These are phyloP conservation scores for Adoxophyes honmai DNA, from an alignment of 1,140 invertebrate species.

Conservation along the genomic window DNA sequence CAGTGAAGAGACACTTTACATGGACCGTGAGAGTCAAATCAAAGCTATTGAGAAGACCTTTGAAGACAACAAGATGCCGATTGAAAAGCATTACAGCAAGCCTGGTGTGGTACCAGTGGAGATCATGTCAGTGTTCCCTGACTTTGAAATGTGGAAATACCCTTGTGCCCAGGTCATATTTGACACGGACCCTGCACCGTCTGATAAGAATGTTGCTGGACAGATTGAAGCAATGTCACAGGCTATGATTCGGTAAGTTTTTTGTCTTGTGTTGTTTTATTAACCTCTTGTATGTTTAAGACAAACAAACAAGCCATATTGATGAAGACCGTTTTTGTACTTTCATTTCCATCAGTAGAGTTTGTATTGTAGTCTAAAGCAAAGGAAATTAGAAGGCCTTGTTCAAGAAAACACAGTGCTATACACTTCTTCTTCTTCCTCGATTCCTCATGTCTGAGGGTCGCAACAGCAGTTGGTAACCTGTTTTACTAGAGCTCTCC, in stretches of 20 bases:
- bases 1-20: slow-evolving; percentile 96
- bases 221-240: slow-evolving; percentile 99
- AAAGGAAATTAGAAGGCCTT: no score
- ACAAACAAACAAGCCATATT: no score
- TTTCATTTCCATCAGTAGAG: no score
- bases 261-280: no score
- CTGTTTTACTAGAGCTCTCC: no score
- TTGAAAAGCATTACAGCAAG: slow-evolving; percentile 97
- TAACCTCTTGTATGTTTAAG: no score
- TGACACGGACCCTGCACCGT: slow-evolving; percentile 95
- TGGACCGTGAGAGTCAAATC: slow-evolving; percentile 98
- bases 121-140: slow-evolving; percentile 91
- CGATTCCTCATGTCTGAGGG: no score
- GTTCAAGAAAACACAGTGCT: no score
- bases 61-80: slow-evolving; percentile 90
- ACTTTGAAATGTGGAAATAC: slow-evolving; percentile 98
- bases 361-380: no score
- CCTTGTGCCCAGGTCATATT: slow-evolving; percentile 99
- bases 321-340: no score
- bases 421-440: no score
- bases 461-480: no score
- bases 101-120: slow-evolving; percentile 95
- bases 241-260: slow-evolving; percentile 92
- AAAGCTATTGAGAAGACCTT: slow-evolving; percentile 99
- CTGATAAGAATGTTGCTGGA: slow-evolving; percentile 87